These are phyloP conservation scores for Theocolax elegans DNA, from an alignment of 1,140 invertebrate species.

Conservation along the genomic window DNA sequence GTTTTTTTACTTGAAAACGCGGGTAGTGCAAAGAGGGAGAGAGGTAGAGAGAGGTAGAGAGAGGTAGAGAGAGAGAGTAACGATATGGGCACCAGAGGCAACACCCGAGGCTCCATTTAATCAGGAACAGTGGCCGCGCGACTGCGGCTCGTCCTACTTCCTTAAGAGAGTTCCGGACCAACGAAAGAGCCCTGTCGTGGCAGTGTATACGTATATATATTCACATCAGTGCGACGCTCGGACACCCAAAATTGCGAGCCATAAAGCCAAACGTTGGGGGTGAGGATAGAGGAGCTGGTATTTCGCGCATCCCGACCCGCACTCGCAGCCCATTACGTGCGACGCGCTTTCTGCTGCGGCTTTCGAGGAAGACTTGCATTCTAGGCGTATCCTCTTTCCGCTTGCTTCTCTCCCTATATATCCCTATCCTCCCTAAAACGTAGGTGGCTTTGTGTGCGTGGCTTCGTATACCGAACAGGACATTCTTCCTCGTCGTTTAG, in stretches of 20 bases:
- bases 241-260: constrained; percentile 18
- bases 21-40: too few species aligned
- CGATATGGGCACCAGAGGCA: constrained; percentile 5
- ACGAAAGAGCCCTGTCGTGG: not conserved
- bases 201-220: not conserved
- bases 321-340: not conserved
- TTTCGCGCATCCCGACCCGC: not conserved
- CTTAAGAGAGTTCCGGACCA: not conserved
- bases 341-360: not conserved
- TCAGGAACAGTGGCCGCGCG: too few species aligned
- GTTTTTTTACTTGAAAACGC: constrained; percentile 3
- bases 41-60: not conserved
- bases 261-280: constrained; percentile 17
- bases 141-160: constrained; percentile 8
- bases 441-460: too few species aligned
- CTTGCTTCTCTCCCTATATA: too few species aligned
- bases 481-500: too few species aligned
- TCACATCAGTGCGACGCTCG: too few species aligned
- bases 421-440: too few species aligned
- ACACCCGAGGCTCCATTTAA: constrained; percentile 28
- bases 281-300: not conserved
- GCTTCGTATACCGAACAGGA: too few species aligned
- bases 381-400: not conserved
- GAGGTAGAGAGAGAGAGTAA: not conserved
- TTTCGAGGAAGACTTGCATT: not conserved